Evolutionary conservation across 2,888 invertebrate species (phyloP).

Genomic region (Catonia carolina): DNA sequence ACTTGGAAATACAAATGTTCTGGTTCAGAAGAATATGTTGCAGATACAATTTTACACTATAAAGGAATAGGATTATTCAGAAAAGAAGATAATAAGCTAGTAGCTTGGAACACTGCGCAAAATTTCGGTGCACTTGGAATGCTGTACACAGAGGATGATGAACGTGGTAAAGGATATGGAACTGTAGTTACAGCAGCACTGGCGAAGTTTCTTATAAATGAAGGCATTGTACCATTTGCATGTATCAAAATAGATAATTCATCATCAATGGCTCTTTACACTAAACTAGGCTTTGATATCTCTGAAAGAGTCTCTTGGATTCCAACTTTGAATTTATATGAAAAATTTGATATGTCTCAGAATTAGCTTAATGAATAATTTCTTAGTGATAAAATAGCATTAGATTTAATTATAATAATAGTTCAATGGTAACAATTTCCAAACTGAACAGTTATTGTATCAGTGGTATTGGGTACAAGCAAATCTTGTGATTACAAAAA

Average conservation of each 20-base stretch:
- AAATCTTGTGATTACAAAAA: too few species aligned
- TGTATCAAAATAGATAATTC: neutral
- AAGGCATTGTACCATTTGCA: neutral
- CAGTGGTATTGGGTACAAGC: too few species aligned
- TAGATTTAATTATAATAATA: too few species aligned
- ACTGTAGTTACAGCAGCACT: neutral
- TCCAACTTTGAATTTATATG: too few species aligned
- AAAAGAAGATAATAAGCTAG: neutral
- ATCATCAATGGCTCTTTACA: neutral
- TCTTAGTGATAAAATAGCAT: too few species aligned
- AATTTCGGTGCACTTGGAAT: neutral
- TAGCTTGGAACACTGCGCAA: neutral
- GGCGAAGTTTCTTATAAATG: neutral
- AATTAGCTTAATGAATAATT: too few species aligned
- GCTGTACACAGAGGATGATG: neutral
- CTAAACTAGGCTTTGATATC: too few species aligned
- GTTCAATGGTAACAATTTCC: too few species aligned
- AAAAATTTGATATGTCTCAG: too few species aligned
- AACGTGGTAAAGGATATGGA: slow-evolving; percentile 1
- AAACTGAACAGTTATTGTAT: too few species aligned
- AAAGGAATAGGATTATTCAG: neutral
- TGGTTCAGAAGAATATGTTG: neutral
- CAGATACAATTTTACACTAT: neutral
- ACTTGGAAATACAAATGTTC: neutral
- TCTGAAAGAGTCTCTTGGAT: too few species aligned